Evolutionary conservation across 2,113 vertebrate genomes (phyloP), one percentile per base, ranked within the genome.

Genomic region (Fregetta grallaria): DNA sequence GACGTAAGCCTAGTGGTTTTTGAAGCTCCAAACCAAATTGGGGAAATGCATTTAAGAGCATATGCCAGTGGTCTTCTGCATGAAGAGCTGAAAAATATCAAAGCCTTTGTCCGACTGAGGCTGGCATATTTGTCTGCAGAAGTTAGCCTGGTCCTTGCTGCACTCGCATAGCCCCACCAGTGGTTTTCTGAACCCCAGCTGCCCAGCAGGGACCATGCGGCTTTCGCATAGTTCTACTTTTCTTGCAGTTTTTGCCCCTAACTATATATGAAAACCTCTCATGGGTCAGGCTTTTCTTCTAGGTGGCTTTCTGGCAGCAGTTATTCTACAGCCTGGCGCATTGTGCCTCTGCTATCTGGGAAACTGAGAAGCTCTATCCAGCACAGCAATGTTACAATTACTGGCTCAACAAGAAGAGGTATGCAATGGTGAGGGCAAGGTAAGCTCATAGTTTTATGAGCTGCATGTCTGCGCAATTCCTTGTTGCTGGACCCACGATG

Each of bases 21-120:
- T 91, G 91, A 96, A 96, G 87, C 86, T 82, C 84, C 70, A 91
- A 25, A 85, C 66, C 78, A 76, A 96, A 96, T 40, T 59, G 84
- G 77, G 50, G 55, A 91, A 82, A 86, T 44, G 55, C 85, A 79
- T 82, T 85, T 94, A 63, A 80, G 81, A 95, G 91, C 92, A 95
- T 72, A 82, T 86, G 84, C 91, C 95, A 49, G 55, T 21, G 58
- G 73, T 75, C 45, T 86, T 94, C 45, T 80, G 85, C 87, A 53
- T 11, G 59, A 95, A 49, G 86, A 88, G 23, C 77, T 87, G 80
- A 91, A 76, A 82, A 85, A 49, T 92, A 88, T 79, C 91, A 95
- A 96, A 91, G 89, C 61, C 72, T 79, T 89, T 77, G 73, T 71
- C 30, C 6, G 15, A 23, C 49, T 11, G 59, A 85, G 77, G 80